Evolutionary conservation across 2,888 invertebrate species (phyloP), one percentile per base, ranked within the genome.

Genomic region (Megaustenia siamemsis): DNA sequence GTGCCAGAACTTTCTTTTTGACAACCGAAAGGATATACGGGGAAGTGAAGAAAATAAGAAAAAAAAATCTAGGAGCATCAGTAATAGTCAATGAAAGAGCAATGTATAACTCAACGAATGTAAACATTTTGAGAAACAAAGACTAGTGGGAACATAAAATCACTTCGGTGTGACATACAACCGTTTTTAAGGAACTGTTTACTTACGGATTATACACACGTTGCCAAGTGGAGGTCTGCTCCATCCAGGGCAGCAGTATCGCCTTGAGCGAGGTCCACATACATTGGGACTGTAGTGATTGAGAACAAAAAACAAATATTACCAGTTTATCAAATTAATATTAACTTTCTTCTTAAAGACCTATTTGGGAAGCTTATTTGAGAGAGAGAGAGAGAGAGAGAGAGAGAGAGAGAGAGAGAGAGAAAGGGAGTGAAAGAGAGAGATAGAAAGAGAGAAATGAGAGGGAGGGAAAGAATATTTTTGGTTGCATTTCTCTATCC

Each of bases 161-260:
- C 60, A 68, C 15, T n/a, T 2, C 3, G 10, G 4, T 35, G 12
- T 77, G 24, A 8, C 68, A 32, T 12, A 18, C 1, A 35, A 3
- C n/a, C n/a, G n/a, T n/a, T n/a, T n/a, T n/a, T n/a, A n/a, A 8
- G 35, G 5, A 35, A 66, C 0, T 43, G 49, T 66, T 45, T 77
- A 96, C 97, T 96, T 95, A 97, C 97, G 97, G 91, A 97, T 96
- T 91, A 97, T 96, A 94, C 97, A 97, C 79, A 97, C 95, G 87
- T 96, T 95, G 63, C 96, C 96, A 89, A 96, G 95, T 6, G 96
- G 95, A 90, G 96, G 96, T 89, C 96, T 96, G 32, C 96, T 95
- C 97, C 97, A 97, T 24, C 97, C 97, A 3, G 97, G 96, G 94
- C 97, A 97, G 94, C 97, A 97, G 93, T 96, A 96, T 93, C 96